These are phyloP conservation scores for Lepeophtheirus salmonis DNA, from an alignment of 1,140 invertebrate species.

Conservation along the genomic window DNA sequence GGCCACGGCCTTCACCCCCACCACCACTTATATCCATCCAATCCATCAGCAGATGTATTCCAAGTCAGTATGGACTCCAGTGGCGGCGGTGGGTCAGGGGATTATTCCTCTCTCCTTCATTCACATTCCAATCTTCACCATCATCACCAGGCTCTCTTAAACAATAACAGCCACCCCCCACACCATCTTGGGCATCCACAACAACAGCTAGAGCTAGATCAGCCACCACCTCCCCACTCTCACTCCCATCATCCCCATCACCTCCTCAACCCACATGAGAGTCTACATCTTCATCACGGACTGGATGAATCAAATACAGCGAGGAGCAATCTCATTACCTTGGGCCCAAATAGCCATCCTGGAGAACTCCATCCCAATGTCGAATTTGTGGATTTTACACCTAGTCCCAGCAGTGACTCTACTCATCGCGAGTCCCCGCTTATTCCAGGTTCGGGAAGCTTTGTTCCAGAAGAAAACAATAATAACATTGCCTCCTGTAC, in stretches of 20 bases:
- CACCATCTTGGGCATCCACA: background rate
- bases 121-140: background rate
- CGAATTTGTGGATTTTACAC: background rate
- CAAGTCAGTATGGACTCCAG: background rate
- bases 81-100: too few relatives aligned
- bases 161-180: background rate
- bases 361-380: too few relatives aligned
- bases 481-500: background rate
- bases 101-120: background rate
- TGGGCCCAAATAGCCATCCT: too few relatives aligned
- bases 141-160: too few relatives aligned
- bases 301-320: too few relatives aligned
- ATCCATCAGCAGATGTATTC: background rate
- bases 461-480: conserved; percentile 9
- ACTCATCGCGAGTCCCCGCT: conserved; percentile 21
- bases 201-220: too few relatives aligned
- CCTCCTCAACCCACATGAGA: too few relatives aligned
- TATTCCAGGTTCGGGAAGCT: background rate
- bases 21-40: too few relatives aligned
- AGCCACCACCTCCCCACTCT: background rate
- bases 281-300: too few relatives aligned
- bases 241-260: background rate
- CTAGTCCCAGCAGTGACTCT: conserved; percentile 23
- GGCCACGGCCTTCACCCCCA: too few relatives aligned
- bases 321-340: too few relatives aligned